Percentiles rank a stretch among this genome's conserved stretches.
Conservation (phyloP, 2,888 invertebrate genomes). For the Dermolepida albohirtum region DNA sequence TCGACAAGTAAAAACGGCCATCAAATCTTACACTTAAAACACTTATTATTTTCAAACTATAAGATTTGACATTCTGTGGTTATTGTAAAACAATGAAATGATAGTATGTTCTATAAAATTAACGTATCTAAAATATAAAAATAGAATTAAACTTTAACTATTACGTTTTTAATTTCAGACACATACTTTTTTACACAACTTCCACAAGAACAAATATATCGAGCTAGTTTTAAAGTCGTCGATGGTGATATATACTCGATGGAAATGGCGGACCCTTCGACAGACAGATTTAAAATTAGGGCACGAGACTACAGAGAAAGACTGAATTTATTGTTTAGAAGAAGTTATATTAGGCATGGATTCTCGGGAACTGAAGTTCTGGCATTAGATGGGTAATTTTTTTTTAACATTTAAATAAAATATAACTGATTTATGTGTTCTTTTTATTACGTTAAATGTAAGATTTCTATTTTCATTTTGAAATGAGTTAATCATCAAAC, state of each 20-base stretch:
- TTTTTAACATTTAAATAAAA: not conserved
- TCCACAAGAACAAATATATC: slow-evolving; percentile 83
- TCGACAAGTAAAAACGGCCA: too few species aligned
- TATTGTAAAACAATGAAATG: too few species aligned
- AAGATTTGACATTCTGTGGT: too few species aligned
- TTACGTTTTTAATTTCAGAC: slow-evolving; percentile 69
- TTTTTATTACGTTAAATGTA: too few species aligned
- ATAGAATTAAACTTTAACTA: too few species aligned
- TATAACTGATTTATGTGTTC: too few species aligned
- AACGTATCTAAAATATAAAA: too few species aligned
- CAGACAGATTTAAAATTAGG: slow-evolving; percentile 77
- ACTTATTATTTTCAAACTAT: too few species aligned
- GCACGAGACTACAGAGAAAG: slow-evolving; percentile 81
- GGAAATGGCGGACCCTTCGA: slow-evolving; percentile 75
- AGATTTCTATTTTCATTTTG: too few species aligned
- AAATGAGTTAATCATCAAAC: too few species aligned
- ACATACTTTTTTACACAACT: slow-evolving; percentile 79
- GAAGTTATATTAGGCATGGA: slow-evolving; percentile 80
- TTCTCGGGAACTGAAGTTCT: slow-evolving; percentile 85
- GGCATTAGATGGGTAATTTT: slow-evolving; percentile 83
- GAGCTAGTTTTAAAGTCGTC: slow-evolving; percentile 81
- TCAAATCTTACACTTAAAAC: too few species aligned
- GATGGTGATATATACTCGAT: slow-evolving; percentile 77
- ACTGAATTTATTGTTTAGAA: slow-evolving; percentile 78
- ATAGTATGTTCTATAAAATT: not conserved